These are phyloP conservation scores for Ardeotis arabs DNA, from an alignment of 2,113 vertebrate species.

Conservation along the genomic window DNA sequence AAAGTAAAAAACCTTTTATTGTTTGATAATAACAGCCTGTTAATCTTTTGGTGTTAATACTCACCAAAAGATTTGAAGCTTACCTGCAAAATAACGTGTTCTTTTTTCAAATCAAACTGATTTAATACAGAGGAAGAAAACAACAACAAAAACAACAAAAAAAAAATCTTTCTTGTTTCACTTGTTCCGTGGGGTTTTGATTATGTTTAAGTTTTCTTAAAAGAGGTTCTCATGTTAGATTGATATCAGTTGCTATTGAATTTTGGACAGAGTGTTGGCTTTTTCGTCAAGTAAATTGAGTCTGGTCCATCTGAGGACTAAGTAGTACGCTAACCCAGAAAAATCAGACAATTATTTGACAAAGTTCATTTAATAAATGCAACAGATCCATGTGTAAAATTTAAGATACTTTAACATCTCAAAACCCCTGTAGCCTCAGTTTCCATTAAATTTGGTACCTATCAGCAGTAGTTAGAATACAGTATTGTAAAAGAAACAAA, in stretches of 20 bases:
- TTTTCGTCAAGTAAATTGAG: background rate
- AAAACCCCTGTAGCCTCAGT: background rate
- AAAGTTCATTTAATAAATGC: background rate
- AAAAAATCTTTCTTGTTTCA: background rate
- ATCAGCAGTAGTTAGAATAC: background rate
- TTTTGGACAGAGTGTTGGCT: background rate
- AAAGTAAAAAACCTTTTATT: background rate
- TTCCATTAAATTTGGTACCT: background rate
- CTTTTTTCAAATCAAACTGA: background rate
- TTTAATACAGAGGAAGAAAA: background rate
- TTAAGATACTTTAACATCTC: background rate
- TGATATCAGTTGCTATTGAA: background rate
- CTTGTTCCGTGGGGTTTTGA: background rate
- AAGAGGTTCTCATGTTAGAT: background rate
- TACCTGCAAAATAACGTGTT: background rate
- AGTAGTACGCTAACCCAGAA: background rate
- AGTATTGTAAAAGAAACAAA: background rate
- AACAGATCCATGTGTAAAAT: background rate
- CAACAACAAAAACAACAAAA: too few species aligned
- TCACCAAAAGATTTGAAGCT: background rate
- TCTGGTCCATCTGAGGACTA: background rate
- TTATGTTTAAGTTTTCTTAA: background rate
- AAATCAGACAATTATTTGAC: background rate
- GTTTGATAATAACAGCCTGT: background rate
- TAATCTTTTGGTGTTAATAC: background rate